Conservation (phyloP, 1,140 invertebrate genomes). For the Frieseomelitta varia region DNA sequence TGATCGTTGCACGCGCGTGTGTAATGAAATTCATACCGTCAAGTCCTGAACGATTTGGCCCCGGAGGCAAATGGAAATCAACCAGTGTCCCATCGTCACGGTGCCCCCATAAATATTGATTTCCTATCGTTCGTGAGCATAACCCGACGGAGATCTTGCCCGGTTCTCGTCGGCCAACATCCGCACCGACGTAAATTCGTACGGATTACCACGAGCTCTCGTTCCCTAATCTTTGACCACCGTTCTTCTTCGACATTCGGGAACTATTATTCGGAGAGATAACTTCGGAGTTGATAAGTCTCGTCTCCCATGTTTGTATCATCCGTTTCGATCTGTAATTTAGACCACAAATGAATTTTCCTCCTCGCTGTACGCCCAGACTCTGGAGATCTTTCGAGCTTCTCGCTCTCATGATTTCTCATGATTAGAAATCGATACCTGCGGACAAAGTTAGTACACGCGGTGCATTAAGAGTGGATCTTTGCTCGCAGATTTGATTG, state of each 20-base stretch:
- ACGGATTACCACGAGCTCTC: conserved; percentile 28
- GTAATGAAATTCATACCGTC: conserved; percentile 4
- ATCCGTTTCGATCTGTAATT: not conserved
- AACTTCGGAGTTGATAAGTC: not conserved
- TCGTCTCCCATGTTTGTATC: not conserved
- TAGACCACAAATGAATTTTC: not conserved
- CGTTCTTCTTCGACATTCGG: not conserved
- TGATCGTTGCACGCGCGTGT: not conserved
- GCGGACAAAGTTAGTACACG: not conserved
- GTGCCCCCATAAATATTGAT: conserved; percentile 29
- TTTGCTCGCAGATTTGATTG: not conserved
- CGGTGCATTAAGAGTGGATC: not conserved
- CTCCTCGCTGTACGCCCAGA: not conserved
- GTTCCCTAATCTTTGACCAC: conserved; percentile 22
- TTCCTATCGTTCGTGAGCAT: conserved; percentile 3
- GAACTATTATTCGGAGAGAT: not conserved
- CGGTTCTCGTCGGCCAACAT: not conserved
- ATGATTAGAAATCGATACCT: not conserved
- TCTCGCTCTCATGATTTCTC: not conserved
- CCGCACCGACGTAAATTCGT: conserved; percentile 26
- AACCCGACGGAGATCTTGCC: not conserved
- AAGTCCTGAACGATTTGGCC: not conserved
- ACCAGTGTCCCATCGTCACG: conserved; percentile 18
- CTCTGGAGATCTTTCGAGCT: not conserved
- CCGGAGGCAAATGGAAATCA: conserved; percentile 7